Conservation (phyloP, 2,888 invertebrate genomes). For the Pammene fasciana region DNA sequence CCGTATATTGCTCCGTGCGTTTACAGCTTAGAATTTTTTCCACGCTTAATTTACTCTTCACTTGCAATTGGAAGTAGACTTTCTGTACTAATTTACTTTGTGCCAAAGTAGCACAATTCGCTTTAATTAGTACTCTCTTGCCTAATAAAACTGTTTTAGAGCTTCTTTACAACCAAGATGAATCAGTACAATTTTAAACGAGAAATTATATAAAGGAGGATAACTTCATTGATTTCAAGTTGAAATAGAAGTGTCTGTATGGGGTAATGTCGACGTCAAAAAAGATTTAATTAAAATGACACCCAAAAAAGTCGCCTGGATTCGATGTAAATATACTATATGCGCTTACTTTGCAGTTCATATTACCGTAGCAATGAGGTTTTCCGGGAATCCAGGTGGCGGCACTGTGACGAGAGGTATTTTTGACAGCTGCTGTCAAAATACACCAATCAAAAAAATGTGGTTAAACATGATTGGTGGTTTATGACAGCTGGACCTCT, state of each 20-base stretch:
- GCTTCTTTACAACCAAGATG: conserved; percentile 12
- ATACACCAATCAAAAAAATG: no score
- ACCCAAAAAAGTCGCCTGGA: no score
- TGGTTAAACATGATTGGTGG: no score
- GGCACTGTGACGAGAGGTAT: no score
- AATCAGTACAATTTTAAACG: conserved; percentile 6
- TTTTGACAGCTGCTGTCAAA: no score
- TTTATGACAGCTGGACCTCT: no score
- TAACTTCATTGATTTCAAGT: not conserved
- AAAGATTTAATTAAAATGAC: no score
- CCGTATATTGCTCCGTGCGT: not conserved
- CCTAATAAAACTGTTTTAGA: conserved; percentile 29
- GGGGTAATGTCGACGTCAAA: not conserved
- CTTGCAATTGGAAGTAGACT: not conserved
- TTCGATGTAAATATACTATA: no score
- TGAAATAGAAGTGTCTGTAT: not conserved
- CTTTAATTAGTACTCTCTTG: conserved; percentile 32
- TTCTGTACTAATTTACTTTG: conserved; percentile 22
- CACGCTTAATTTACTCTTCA: not conserved
- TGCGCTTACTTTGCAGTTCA: no score
- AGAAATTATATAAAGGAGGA: conserved; percentile 3
- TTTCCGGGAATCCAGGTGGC: no score
- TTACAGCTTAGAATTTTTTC: conserved; percentile 5
- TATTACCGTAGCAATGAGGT: no score
- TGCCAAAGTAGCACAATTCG: conserved; percentile 14